Evolutionary conservation across 2,113 vertebrate genomes (phyloP).

Genomic region (Oophaga pumilio): DNA sequence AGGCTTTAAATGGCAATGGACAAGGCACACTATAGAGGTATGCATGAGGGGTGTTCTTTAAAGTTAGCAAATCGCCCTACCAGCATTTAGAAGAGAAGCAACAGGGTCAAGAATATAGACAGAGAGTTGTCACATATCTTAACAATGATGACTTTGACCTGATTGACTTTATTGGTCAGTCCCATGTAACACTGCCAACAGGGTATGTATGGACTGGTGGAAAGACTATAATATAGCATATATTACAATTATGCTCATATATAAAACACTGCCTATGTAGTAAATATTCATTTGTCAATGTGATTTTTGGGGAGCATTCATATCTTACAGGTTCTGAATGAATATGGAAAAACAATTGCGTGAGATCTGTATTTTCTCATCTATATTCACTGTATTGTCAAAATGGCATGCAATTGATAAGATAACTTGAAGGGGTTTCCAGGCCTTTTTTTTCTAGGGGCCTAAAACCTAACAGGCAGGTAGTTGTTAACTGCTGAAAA

Average conservation of each 20-base stretch:
- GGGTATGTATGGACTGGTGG: not conserved
- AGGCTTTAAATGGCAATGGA: conserved; percentile 9
- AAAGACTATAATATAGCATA: not conserved
- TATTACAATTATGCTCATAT: not conserved
- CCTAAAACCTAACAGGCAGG: too few species aligned
- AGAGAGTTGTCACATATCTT: conserved; percentile 19
- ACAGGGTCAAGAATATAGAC: conserved; percentile 40
- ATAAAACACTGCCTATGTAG: not conserved
- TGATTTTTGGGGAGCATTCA: not conserved
- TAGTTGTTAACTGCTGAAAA: too few species aligned
- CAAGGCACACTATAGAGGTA: conserved; percentile 32
- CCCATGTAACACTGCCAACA: not conserved
- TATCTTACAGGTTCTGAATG: too few species aligned
- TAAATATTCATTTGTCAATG: not conserved
- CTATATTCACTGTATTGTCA: not conserved
- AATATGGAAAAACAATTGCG: not conserved
- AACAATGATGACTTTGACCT: not conserved
- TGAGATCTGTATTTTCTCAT: not conserved
- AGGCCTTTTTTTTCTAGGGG: too few species aligned
- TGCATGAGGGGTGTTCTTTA: conserved; percentile 12
- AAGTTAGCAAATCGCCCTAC: conserved; percentile 2
- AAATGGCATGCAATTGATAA: not conserved
- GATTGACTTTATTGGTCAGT: conserved; percentile 19
- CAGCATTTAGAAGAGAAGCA: conserved; percentile 11
- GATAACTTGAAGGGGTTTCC: too few species aligned